Conservation (phyloP, 2,113 vertebrate species). For the Ranitomeya imitator region DNA sequence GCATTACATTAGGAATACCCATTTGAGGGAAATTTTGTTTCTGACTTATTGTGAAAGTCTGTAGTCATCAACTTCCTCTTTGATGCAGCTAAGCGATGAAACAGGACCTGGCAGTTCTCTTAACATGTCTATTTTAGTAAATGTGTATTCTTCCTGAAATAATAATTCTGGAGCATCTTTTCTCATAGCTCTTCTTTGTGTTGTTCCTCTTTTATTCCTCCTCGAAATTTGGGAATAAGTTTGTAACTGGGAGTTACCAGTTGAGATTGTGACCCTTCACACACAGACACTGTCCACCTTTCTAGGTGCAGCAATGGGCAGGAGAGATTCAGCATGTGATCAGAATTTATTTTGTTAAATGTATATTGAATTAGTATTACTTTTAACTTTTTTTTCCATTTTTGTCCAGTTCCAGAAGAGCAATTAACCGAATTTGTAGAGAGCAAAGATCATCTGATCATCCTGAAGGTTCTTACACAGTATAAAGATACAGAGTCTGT, state of each 20-base stretch:
- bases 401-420: slow-evolving; percentile 80
- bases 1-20: not conserved
- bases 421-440: slow-evolving; percentile 92
- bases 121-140: not conserved
- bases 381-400: not conserved
- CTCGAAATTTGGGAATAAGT: too few species aligned
- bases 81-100: not conserved
- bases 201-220: too few species aligned
- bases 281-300: too few species aligned
- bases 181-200: too few species aligned
- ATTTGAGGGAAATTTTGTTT: not conserved
- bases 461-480: slow-evolving; percentile 77
- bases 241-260: too few species aligned
- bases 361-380: not conserved
- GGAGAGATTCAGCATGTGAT: not conserved
- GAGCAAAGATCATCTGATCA: slow-evolving; percentile 83
- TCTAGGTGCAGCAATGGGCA: not conserved
- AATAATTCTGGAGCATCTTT: not conserved
- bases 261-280: too few species aligned
- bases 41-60: not conserved
- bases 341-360: not conserved
- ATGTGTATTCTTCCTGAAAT: not conserved
- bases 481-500: slow-evolving; percentile 80
- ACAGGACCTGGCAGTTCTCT: not conserved
- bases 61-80: not conserved